These are phyloP conservation scores for Drosophila meridiana DNA, from an alignment of 2,888 invertebrate genomes.

Conservation along the genomic window DNA sequence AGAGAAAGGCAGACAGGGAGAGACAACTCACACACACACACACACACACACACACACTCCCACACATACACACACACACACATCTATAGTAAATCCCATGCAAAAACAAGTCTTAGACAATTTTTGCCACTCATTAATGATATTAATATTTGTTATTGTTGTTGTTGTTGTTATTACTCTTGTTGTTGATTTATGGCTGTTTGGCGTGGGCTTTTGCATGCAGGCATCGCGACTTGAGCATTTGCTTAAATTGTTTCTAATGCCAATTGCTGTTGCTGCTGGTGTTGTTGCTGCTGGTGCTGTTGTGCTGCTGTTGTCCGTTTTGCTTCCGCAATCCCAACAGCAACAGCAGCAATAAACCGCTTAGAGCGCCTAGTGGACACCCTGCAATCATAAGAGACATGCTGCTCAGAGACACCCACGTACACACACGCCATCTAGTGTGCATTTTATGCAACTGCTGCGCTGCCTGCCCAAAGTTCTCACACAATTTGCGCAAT, in stretches of 20 bases:
- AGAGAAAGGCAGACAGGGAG: background rate
- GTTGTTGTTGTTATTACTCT: conserved; percentile 6
- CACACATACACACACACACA: conserved; percentile 1
- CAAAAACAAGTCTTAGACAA: conserved; percentile 29
- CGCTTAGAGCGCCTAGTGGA: background rate
- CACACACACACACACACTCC: conserved; percentile 17
- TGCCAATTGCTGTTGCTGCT: conserved; percentile 1
- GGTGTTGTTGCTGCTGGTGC: conserved; percentile 16
- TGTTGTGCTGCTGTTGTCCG: conserved; percentile 19
- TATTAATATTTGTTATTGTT: conserved; percentile 13
- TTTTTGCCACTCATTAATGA: conserved; percentile 26
- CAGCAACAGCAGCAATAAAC: conserved; percentile 17
- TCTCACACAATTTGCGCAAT: background rate
- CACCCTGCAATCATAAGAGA: background rate
- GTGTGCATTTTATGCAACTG: background rate
- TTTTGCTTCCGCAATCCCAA: conserved; percentile 61
- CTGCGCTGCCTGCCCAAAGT: background rate
- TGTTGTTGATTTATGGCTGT: conserved; percentile 51
- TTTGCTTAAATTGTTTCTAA: conserved; percentile 9
- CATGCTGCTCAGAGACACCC: background rate
- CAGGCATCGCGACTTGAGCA: background rate
- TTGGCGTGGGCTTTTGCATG: conserved; percentile 30
- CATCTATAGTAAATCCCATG: background rate
- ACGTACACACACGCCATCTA: background rate
- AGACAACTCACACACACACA: background rate